Percentiles rank a stretch among this genome's conserved stretches.
Conservation (phyloP, 2,888 invertebrate genomes). For the Phasia obesa region DNA sequence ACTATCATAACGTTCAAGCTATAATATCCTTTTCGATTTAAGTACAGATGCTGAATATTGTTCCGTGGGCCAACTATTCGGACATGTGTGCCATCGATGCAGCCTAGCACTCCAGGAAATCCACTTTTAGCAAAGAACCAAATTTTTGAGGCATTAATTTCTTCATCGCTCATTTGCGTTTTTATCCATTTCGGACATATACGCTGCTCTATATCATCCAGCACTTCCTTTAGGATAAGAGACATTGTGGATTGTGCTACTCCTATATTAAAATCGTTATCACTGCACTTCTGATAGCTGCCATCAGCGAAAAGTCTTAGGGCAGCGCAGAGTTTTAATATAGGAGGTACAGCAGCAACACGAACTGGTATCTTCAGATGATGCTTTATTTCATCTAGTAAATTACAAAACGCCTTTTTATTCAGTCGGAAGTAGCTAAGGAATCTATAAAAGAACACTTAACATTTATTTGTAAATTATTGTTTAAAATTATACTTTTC, state of each 20-base stretch:
- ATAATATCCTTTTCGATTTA: too few species aligned
- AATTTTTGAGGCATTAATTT: conserved; percentile 4
- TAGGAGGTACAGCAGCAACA: neutral
- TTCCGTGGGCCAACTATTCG: too few species aligned
- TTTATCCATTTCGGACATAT: neutral
- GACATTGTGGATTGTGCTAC: neutral
- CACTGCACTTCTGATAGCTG: neutral
- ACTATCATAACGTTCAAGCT: too few species aligned
- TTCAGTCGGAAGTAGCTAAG: too few species aligned
- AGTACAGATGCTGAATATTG: too few species aligned
- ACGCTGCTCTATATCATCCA: neutral
- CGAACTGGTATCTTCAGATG: too few species aligned
- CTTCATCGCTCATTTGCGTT: too few species aligned
- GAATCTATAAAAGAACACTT: too few species aligned
- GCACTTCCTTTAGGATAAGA: too few species aligned
- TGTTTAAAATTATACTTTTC: too few species aligned
- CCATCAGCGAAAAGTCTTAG: neutral
- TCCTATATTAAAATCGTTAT: neutral
- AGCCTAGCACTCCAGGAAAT: conserved; percentile 1
- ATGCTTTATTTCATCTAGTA: neutral
- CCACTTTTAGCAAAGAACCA: conserved; percentile 17
- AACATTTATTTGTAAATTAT: too few species aligned
- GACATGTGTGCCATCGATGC: conserved; percentile 1
- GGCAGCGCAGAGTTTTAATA: too few species aligned
- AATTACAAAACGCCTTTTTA: neutral